Conservation (phyloP, 2,113 vertebrate species). For the Nannospalax galili region DNA sequence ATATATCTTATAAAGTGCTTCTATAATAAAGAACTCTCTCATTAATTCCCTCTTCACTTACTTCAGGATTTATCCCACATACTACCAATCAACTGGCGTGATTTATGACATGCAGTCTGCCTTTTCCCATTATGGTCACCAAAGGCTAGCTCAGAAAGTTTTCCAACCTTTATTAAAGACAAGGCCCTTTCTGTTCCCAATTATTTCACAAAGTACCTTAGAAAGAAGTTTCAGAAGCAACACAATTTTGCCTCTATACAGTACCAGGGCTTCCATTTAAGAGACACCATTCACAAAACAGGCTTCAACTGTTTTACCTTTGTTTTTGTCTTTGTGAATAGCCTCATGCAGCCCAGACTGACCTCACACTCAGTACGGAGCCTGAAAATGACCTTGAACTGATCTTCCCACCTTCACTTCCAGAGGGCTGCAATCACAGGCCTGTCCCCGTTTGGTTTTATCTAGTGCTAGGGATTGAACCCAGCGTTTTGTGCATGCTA, state of each 20-base stretch:
- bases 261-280: background rate
- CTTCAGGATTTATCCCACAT: conserved; percentile 39
- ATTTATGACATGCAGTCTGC: conserved; percentile 37
- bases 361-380: background rate
- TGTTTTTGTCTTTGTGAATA: background rate
- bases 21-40: conserved; percentile 28
- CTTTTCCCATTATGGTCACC: background rate
- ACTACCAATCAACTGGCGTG: conserved; percentile 40
- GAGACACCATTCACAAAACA: background rate
- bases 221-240: background rate
- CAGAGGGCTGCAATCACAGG: background rate
- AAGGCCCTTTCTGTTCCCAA: background rate
- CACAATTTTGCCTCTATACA: background rate
- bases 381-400: background rate
- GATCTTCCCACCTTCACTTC: background rate
- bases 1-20: conserved; percentile 39
- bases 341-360: background rate
- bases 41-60: conserved; percentile 54
- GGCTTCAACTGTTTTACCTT: background rate
- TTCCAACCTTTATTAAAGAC: background rate
- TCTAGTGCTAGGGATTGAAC: background rate
- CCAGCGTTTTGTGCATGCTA: background rate
- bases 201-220: conserved; percentile 11
- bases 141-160: background rate
- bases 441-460: background rate